Percentiles rank a stretch among this genome's conserved stretches.
Evolutionary conservation across 2,797 vertebrate genomes (phyloP).

Genomic region (Enteromius thamalakanensis): DNA sequence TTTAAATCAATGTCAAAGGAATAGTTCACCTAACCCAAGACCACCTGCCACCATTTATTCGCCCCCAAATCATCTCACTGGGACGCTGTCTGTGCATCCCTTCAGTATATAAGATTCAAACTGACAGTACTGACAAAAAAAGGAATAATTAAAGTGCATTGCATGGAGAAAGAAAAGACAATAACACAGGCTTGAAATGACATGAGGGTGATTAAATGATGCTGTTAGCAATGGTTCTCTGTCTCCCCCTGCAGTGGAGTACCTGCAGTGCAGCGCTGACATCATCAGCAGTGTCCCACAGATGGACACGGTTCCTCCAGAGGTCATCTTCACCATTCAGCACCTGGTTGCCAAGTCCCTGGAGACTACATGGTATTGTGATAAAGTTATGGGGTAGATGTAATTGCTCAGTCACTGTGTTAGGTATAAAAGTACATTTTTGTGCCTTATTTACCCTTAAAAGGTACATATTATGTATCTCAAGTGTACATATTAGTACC

Average conservation of each 20-base stretch:
- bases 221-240: background rate
- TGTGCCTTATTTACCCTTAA: background rate
- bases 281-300: background rate
- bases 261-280: slow-evolving; percentile 39
- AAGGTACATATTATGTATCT: background rate
- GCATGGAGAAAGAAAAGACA: background rate
- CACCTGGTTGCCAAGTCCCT: slow-evolving; percentile 63
- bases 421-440: background rate
- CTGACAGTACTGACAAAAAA: background rate
- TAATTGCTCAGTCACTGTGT: background rate
- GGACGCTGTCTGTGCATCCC: background rate
- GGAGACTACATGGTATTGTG: slow-evolving; percentile 66
- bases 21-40: background rate
- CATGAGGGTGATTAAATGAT: background rate
- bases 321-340: slow-evolving; percentile 65
- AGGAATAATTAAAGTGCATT: background rate
- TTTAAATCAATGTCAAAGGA: background rate
- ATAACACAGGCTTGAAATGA: background rate
- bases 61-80: background rate
- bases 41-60: background rate
- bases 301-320: slow-evolving; percentile 34
- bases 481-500: background rate
- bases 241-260: slow-evolving; percentile 14
- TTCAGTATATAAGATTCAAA: background rate
- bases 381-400: background rate